These are phyloP conservation scores for Dinomys branickii DNA, from an alignment of 2,113 vertebrate genomes.

Conservation along the genomic window DNA sequence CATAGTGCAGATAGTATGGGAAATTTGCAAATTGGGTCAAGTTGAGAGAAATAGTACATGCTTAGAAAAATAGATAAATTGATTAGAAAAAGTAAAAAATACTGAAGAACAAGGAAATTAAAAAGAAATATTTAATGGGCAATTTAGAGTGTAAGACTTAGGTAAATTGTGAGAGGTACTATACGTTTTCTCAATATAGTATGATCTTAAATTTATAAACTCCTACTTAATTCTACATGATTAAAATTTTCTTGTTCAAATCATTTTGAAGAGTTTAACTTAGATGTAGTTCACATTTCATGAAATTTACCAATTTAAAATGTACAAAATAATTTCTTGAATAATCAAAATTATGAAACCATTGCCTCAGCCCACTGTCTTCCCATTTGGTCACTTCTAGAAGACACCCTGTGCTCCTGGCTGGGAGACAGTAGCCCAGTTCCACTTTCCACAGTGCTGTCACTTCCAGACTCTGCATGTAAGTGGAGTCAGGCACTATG, in stretches of 20 bases:
- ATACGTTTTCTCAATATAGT: background rate
- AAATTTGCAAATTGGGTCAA: slow-evolving; percentile 67
- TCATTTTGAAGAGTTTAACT: background rate
- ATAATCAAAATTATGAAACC: background rate
- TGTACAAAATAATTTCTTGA: background rate
- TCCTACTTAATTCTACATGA: background rate
- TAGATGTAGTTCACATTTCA: background rate
- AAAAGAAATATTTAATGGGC: slow-evolving; percentile 14
- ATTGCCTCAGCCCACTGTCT: background rate
- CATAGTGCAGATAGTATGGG: slow-evolving; percentile 49
- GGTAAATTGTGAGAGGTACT: background rate
- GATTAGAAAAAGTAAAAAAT: slow-evolving; percentile 50
- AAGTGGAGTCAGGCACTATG: background rate
- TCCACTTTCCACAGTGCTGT: background rate
- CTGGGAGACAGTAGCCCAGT: background rate
- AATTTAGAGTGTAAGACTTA: background rate
- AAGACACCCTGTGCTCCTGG: background rate
- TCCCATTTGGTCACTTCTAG: background rate
- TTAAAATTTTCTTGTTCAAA: background rate
- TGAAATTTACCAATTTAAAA: background rate
- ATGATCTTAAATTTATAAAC: background rate
- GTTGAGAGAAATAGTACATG: slow-evolving; percentile 46
- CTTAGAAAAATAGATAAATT: slow-evolving; percentile 58
- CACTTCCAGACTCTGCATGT: background rate
- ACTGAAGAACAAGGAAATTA: slow-evolving; percentile 27